Conservation (phyloP, 2,888 invertebrate species). For the Melanostoma mellinum region DNA sequence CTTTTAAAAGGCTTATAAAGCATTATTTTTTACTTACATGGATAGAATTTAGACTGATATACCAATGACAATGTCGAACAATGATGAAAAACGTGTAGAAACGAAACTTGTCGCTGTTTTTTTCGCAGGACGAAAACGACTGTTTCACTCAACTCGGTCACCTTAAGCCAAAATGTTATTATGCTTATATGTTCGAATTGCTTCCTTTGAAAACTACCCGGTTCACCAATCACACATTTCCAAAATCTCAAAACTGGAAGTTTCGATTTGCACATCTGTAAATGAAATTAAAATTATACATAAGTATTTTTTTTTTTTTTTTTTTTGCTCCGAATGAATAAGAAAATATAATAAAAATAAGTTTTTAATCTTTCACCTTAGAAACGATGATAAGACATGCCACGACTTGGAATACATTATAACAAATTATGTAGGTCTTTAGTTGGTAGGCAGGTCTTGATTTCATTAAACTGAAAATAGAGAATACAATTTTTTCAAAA, state of each 20-base stretch:
- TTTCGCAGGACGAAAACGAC: conserved; percentile 88
- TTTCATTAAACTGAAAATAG: conserved; percentile 84
- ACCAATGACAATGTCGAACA: conserved; percentile 84
- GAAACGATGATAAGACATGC: conserved; percentile 76
- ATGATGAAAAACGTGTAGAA: conserved; percentile 90
- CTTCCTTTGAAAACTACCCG: conserved; percentile 61
- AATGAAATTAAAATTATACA: background rate
- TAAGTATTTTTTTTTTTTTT: too few species aligned
- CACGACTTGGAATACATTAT: conserved; percentile 91
- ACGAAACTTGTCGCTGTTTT: conserved; percentile 87
- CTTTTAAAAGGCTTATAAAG: too few species aligned
- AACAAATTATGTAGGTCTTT: conserved; percentile 86
- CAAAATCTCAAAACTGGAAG: conserved; percentile 74
- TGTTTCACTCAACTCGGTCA: conserved; percentile 87
- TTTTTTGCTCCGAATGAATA: background rate
- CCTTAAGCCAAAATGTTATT: conserved; percentile 86
- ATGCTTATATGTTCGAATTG: conserved; percentile 82
- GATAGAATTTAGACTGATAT: conserved; percentile 86
- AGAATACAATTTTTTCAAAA: too few species aligned
- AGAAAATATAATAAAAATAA: background rate
- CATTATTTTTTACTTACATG: conserved; percentile 84
- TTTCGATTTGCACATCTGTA: conserved; percentile 75
- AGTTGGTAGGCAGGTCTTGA: conserved; percentile 86
- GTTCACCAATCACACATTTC: conserved; percentile 73
- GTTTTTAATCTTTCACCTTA: conserved; percentile 73